Evolutionary conservation across 2,888 invertebrate species (phyloP).

Genomic region (Silvanus unidentatus): DNA sequence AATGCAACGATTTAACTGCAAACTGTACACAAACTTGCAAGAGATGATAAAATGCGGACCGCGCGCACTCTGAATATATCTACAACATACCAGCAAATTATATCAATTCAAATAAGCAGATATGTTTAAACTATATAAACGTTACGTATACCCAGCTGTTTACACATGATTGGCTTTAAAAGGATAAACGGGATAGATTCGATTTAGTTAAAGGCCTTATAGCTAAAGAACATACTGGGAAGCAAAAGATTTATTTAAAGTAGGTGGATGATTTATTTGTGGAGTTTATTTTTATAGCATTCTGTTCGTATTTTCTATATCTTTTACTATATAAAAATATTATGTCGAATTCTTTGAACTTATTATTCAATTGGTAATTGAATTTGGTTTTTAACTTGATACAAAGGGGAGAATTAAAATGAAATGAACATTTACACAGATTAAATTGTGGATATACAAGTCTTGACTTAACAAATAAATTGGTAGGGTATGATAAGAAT

Average conservation of each 20-base stretch:
- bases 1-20: no score
- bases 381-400: no score
- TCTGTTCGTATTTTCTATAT: no score
- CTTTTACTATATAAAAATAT: no score
- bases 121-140: constrained; percentile 12
- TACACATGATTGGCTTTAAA: constrained; percentile 11
- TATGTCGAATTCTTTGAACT: background rate
- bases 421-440: no score
- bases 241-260: constrained; percentile 1
- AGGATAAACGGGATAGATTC: constrained; percentile 12
- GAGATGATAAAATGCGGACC: background rate
- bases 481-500: no score
- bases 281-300: no score
- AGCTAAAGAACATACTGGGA: background rate
- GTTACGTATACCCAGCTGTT: constrained; percentile 8
- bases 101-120: constrained; percentile 14
- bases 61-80: background rate
- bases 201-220: constrained; percentile 12
- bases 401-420: no score
- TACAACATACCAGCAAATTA: background rate
- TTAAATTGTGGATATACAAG: no score
- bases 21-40: no score
- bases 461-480: no score
- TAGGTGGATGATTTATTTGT: constrained; percentile 1
- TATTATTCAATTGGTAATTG: no score